A percentile compares a stretch with the other conserved stretches of the same genome.
phyloP scores from a whole-genome alignment of 2,888 invertebrate genomes.

The Leptopterna dolabrata region DNA sequence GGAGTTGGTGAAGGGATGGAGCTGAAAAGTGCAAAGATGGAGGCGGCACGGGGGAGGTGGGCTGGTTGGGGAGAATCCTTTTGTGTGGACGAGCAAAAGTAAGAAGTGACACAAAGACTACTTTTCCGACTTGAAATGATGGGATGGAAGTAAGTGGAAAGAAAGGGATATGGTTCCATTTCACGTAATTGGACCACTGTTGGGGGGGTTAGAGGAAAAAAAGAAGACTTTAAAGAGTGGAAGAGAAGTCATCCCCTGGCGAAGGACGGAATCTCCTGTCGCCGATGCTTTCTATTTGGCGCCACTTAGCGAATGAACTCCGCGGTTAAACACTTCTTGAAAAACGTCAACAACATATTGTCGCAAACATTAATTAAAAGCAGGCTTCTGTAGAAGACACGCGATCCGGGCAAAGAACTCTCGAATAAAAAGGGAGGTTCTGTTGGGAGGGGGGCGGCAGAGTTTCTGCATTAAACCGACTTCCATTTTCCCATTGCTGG shows the following conservation, averaged over 20 bases:
- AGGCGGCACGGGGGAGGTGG: background rate
- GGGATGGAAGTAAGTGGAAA: conserved; percentile 27
- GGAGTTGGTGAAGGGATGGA: background rate
- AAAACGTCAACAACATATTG: conserved; percentile 26
- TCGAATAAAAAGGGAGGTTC: background rate
- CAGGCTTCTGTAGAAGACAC: background rate
- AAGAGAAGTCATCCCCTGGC: background rate
- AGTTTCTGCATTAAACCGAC: background rate
- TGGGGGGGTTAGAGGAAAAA: background rate
- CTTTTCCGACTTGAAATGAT: conserved; percentile 35
- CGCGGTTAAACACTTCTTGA: conserved; percentile 10
- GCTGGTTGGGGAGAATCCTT: conserved; percentile 4
- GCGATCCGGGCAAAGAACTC: background rate
- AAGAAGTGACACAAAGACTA: conserved; percentile 40
- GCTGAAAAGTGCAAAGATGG: background rate
- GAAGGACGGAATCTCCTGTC: background rate
- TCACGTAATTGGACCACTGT: conserved; percentile 35
- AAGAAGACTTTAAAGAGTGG: conserved; percentile 12
- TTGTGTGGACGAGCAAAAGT: conserved; percentile 40
- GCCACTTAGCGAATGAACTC: conserved; percentile 29
- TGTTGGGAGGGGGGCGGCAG: background rate
- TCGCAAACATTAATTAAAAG: conserved; percentile 7
- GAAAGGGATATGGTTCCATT: conserved; percentile 42
- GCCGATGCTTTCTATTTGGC: background rate
- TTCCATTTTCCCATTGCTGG: background rate